A percentile compares a stretch with the other conserved stretches of the same genome.
Conservation (phyloP, 1,140 invertebrate genomes). For the Aphaenogaster rudis region DNA sequence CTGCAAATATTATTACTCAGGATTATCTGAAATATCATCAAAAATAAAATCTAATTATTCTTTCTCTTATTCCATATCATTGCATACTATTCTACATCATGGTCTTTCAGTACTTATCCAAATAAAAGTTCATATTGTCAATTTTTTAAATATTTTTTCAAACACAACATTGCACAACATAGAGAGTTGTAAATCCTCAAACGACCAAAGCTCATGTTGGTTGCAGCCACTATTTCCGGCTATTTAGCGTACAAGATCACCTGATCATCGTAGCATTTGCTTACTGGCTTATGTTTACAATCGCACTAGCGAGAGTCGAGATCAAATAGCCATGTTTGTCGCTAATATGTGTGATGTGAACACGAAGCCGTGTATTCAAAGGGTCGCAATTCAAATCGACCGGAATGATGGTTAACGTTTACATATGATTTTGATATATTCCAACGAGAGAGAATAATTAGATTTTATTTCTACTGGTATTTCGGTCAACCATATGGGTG, state of each 20-base stretch:
- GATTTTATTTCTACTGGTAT: constrained; percentile 30
- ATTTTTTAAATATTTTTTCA: constrained; percentile 1
- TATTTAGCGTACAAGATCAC: constrained; percentile 56
- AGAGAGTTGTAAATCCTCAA: constrained; percentile 1
- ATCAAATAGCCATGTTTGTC: constrained; percentile 63
- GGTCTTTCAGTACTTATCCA: not conserved
- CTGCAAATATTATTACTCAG: not conserved
- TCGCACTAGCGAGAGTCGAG: constrained; percentile 62
- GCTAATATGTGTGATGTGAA: constrained; percentile 63
- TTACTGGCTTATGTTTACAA: constrained; percentile 64
- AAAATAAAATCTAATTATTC: constrained; percentile 6
- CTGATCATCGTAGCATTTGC: constrained; percentile 61
- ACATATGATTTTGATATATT: constrained; percentile 36
- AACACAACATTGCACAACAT: not conserved
- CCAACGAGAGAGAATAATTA: not conserved
- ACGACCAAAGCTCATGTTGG: not conserved
- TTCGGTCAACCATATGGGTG: not conserved
- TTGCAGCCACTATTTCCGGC: constrained; percentile 29
- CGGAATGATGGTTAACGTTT: constrained; percentile 56
- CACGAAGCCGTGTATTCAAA: constrained; percentile 62
- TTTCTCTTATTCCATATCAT: not conserved
- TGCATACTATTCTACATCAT: not conserved
- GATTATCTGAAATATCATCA: not conserved
- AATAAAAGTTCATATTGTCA: not conserved
- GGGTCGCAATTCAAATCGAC: constrained; percentile 62